Conservation (phyloP, 1,140 invertebrate species). For the Aphis gossypii region DNA sequence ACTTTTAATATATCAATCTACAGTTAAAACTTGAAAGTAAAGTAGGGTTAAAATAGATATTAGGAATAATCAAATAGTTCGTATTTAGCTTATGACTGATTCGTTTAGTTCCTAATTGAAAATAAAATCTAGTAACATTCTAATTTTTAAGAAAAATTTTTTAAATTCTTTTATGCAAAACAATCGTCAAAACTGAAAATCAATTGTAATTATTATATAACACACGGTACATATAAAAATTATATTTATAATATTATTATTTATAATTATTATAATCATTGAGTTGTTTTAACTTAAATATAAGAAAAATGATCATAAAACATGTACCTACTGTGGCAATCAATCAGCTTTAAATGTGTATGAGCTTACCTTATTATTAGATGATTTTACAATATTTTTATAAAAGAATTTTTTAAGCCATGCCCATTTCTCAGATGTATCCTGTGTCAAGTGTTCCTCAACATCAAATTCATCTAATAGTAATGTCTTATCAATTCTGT, state of each 20-base stretch:
- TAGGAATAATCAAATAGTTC: too few relatives aligned
- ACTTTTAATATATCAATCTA: too few relatives aligned
- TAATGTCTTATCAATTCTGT: not conserved
- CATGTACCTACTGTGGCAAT: not conserved
- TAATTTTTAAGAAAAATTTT: too few relatives aligned
- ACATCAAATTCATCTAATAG: not conserved
- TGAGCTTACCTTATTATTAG: not conserved
- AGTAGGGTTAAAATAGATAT: too few relatives aligned
- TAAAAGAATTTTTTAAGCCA: not conserved
- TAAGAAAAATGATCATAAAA: not conserved
- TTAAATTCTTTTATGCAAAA: too few relatives aligned
- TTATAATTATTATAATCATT: not conserved
- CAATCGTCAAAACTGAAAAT: too few relatives aligned
- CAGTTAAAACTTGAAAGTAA: too few relatives aligned
- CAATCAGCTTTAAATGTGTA: not conserved
- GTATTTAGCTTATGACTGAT: too few relatives aligned
- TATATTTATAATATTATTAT: not conserved
- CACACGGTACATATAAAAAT: not conserved
- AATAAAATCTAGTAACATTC: too few relatives aligned
- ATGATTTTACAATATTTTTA: not conserved
- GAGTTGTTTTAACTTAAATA: too few relatives aligned
- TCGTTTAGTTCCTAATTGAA: too few relatives aligned
- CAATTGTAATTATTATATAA: not conserved
- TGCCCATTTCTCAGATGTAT: not conserved
- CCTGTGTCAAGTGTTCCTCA: conserved; percentile 62